Percentiles rank a stretch among this genome's conserved stretches.
Evolutionary conservation across 2,888 invertebrate genomes (phyloP).

Genomic region (Strigamia crassipes): DNA sequence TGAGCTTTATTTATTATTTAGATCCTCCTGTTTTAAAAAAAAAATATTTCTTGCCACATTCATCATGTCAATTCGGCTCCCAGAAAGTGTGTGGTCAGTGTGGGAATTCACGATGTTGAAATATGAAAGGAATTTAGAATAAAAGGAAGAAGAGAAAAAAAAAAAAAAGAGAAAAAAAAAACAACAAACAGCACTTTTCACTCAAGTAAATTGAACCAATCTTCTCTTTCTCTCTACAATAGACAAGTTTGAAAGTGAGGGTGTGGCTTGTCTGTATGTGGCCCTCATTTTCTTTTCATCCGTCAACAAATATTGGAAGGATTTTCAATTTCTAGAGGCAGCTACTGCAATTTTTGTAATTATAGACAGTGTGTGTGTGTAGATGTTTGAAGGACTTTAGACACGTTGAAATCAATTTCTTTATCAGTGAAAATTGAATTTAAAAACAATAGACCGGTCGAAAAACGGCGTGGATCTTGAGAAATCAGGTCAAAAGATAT

Average conservation of each 20-base stretch:
- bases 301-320: background rate
- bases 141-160: background rate
- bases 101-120: conserved; percentile 19
- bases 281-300: background rate
- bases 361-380: background rate
- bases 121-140: background rate
- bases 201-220: conserved; percentile 25
- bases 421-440: background rate
- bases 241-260: background rate
- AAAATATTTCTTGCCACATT: background rate
- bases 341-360: background rate
- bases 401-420: background rate
- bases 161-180: background rate
- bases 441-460: background rate
- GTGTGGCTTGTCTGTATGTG: background rate
- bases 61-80: background rate
- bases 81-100: conserved; percentile 18
- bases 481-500: too few relatives aligned
- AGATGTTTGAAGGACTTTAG: background rate
- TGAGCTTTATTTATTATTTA: conserved; percentile 10
- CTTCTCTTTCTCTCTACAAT: background rate
- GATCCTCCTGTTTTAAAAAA: background rate
- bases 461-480: too few relatives aligned
- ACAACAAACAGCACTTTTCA: conserved; percentile 5
- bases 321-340: background rate